Conservation (phyloP, 2,797 vertebrate genomes). For the Ctenopoma multispine region DNA sequence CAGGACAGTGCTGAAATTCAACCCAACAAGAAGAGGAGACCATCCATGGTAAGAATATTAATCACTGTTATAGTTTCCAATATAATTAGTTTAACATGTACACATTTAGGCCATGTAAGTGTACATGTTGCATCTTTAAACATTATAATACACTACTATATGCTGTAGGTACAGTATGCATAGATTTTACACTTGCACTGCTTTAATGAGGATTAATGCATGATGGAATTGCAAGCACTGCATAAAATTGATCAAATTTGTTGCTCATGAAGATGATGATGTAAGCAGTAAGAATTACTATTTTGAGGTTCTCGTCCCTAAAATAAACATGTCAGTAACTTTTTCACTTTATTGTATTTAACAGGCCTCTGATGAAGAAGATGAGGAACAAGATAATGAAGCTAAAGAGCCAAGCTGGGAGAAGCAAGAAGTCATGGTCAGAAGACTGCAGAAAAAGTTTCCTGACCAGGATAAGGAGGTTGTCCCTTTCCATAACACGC, state of each 20-base stretch:
- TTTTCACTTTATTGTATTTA: conserved; percentile 3
- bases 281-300: background rate
- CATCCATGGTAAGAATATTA: conserved; percentile 48
- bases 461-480: conserved; percentile 93
- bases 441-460: conserved; percentile 90
- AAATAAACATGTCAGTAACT: background rate
- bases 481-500: background rate
- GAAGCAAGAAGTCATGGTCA: conserved; percentile 89
- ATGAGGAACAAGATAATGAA: conserved; percentile 60
- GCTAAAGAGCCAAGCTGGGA: conserved; percentile 83
- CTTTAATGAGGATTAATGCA: background rate
- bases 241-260: background rate
- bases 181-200: background rate
- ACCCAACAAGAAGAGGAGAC: conserved; percentile 77
- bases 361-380: conserved; percentile 71
- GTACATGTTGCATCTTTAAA: background rate
- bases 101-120: background rate
- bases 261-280: background rate
- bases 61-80: background rate
- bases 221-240: no score
- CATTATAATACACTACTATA: no score
- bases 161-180: no score
- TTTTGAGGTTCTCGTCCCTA: background rate
- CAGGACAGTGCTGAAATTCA: conserved; percentile 71
- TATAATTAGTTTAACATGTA: background rate